Percentiles rank a stretch among this genome's conserved stretches.
phyloP scores from a whole-genome alignment of 2,797 vertebrate species.

The Falco concolor region DNA sequence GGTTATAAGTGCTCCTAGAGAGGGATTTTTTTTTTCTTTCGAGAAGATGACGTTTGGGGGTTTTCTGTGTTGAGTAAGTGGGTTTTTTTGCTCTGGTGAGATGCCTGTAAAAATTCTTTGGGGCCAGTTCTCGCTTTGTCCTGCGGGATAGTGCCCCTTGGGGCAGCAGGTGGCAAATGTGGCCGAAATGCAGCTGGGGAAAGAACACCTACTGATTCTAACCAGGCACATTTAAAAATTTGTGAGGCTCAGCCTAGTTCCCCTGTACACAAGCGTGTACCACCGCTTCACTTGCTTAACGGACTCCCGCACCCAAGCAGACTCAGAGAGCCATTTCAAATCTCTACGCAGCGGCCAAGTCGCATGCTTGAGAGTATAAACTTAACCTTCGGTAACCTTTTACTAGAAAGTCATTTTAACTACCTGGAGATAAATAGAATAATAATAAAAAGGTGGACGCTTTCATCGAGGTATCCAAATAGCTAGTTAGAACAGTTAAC shows the following conservation, averaged over 20 bases:
- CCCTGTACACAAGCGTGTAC: background rate
- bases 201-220: background rate
- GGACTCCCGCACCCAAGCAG: background rate
- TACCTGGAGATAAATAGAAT: background rate
- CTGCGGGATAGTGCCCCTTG: background rate
- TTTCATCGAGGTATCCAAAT: background rate
- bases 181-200: background rate
- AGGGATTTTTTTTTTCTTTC: background rate
- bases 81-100: background rate
- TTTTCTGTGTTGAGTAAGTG: background rate
- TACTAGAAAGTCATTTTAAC: background rate
- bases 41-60: background rate
- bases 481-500: background rate
- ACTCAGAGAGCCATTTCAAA: background rate
- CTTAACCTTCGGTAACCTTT: background rate
- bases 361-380: background rate
- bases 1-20: constrained; percentile 12
- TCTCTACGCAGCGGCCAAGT: background rate
- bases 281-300: background rate
- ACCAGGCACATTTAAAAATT: background rate
- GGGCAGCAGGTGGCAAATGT: background rate
- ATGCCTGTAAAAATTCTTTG: background rate
- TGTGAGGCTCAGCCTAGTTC: background rate
- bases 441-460: background rate
- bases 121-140: background rate